Base-by-base conservation (phyloP, 2,888 invertebrate genomes). In the Lypha dubia region DNA sequence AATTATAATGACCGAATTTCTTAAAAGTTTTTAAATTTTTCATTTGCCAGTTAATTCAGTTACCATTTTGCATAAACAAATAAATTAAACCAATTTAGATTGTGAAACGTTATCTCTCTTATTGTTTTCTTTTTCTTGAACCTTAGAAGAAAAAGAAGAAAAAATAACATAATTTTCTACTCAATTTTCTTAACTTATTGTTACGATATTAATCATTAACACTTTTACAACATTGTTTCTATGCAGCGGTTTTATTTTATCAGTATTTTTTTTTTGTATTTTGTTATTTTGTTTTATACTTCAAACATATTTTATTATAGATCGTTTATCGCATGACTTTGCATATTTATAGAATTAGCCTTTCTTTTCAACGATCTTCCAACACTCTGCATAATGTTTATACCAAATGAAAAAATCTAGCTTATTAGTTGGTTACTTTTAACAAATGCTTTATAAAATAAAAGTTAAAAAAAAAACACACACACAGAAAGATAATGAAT, bases 271-370 rank as follows among this genome's bases (percentile, higher is more conserved):
- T 32, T 65, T 35, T 44, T n/a, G 17, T 13, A 20, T 46, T 70
- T 68, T 51, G 28, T 49, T 56, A 51, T 74, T 65, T 65, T 65
- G 51, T 75, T 65, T 63, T 44, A n/a, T 28, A 63, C 17, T 28
- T 63, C 71, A 6, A 63, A 81, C 13, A 74, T 70, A 79, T 60
- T 60, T 77, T 86, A 75, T 75, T 79, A 82, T 35, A 83, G 83
- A 85, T 82, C 85, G 77, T 86, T 87, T 86, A 87, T 89, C 88
- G 88, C 87, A 90, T 90, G 90, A 90, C 91, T 90, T 89, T 90
- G 91, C 90, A 90, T 89, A 89, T 91, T 90, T 89, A 86, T 87
- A 84, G 87, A 84, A 90, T 90, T 91, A 89, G 90, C 88, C 87
- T 84, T 65, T 58, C 38, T 49, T 73, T 22, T 49, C 28, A 22